These are phyloP conservation scores for Morelia viridis DNA, from an alignment of 2,797 vertebrate species.

Conservation along the genomic window DNA sequence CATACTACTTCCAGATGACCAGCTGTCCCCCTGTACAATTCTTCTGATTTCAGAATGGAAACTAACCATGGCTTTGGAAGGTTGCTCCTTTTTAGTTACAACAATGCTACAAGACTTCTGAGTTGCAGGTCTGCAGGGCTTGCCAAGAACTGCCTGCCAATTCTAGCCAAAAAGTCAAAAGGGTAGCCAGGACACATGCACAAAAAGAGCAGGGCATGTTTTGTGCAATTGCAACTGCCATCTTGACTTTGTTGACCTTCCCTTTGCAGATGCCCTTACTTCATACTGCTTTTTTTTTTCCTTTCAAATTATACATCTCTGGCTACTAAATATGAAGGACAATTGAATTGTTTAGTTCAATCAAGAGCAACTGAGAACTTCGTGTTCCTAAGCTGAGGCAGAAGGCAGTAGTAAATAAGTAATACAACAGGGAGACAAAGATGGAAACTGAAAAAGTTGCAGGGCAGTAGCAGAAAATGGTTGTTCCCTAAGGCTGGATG, in stretches of 20 bases:
- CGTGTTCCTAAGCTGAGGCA: rapidly evolving
- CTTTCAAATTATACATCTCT: rapidly evolving
- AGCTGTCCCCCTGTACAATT: background rate
- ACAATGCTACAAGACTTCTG: background rate
- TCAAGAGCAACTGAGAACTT: background rate
- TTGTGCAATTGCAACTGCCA: no score
- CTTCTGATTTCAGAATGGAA: background rate
- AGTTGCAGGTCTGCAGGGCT: background rate
- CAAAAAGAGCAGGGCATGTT: no score
- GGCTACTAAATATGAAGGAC: background rate
- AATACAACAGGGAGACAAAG: background rate
- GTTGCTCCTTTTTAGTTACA: background rate
- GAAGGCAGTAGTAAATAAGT: background rate
- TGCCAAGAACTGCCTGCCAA: background rate
- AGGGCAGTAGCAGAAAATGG: no score
- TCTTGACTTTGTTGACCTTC: no score
- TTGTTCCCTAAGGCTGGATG: background rate
- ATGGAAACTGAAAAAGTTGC: background rate
- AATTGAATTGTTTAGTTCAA: background rate
- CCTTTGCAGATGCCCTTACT: background rate
- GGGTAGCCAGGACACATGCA: background rate
- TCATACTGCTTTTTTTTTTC: background rate
- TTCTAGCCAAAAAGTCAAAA: background rate
- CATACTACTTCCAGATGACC: background rate
- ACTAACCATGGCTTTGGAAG: background rate